phyloP scores from a whole-genome alignment of 2,113 vertebrate species.

The Urocynchramus pylzowi region DNA sequence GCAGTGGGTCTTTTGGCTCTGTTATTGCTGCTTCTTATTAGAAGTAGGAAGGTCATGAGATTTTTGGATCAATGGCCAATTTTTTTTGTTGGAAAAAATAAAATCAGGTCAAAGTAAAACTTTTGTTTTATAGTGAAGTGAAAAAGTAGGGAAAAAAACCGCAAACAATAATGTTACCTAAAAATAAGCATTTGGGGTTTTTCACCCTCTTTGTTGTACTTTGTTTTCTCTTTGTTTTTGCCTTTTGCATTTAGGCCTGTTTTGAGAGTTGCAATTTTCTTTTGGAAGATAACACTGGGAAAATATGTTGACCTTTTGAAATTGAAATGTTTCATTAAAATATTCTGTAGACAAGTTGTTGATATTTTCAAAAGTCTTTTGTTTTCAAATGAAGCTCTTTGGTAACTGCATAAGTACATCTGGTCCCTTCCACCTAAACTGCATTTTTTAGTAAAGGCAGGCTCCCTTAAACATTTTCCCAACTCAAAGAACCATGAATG shows the following conservation, averaged over 20 bases:
- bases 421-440: neutral
- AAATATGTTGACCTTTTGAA: slow-evolving; percentile 20
- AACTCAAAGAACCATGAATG: neutral
- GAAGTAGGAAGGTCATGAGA: neutral
- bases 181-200: neutral
- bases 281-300: neutral
- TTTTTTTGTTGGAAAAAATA: neutral
- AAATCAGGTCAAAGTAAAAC: neutral
- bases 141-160: accelerated
- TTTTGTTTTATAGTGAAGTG: neutral
- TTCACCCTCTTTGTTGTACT: neutral
- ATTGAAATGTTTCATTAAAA: neutral
- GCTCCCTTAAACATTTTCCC: neutral
- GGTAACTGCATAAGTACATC: neutral
- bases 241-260: neutral
- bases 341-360: neutral
- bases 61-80: neutral
- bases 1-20: neutral
- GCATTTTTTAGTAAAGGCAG: neutral
- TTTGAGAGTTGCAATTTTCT: neutral
- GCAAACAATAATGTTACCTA: neutral
- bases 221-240: neutral
- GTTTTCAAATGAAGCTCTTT: neutral
- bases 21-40: neutral
- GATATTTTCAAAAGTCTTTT: neutral